These are phyloP conservation scores for Lasioglossum oenotherae DNA, from an alignment of 2,888 invertebrate genomes.

Conservation along the genomic window DNA sequence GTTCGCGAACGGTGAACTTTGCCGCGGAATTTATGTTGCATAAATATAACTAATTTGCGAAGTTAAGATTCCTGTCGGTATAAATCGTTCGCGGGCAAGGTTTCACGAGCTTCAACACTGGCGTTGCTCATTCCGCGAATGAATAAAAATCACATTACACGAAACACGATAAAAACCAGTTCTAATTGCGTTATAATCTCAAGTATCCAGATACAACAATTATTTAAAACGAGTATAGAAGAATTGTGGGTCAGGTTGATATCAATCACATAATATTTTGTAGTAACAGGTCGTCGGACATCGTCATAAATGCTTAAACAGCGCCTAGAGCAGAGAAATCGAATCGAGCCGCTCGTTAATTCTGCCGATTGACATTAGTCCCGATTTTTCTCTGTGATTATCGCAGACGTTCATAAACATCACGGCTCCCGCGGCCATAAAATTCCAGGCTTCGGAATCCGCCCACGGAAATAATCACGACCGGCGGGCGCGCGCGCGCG, in stretches of 20 bases:
- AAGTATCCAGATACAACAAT: background rate
- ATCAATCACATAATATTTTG: background rate
- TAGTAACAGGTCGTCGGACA: background rate
- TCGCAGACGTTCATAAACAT: background rate
- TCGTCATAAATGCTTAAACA: background rate
- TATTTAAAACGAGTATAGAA: background rate
- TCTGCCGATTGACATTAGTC: background rate
- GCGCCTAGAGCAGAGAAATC: background rate
- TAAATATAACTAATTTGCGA: background rate
- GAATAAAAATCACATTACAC: background rate
- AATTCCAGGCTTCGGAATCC: background rate
- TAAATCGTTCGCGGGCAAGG: background rate
- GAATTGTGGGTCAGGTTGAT: background rate
- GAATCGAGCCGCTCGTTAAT: background rate
- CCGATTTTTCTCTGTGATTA: background rate
- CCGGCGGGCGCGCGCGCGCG: background rate
- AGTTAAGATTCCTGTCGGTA: background rate
- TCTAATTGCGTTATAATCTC: background rate
- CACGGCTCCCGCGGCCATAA: background rate
- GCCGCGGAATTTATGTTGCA: background rate
- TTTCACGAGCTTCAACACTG: background rate
- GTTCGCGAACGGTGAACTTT: conserved; percentile 16
- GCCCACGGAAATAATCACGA: background rate
- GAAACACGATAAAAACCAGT: background rate
- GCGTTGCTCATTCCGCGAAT: background rate